Evolutionary conservation across 2,888 invertebrate species (phyloP).

Genomic region (Formica aserva): DNA sequence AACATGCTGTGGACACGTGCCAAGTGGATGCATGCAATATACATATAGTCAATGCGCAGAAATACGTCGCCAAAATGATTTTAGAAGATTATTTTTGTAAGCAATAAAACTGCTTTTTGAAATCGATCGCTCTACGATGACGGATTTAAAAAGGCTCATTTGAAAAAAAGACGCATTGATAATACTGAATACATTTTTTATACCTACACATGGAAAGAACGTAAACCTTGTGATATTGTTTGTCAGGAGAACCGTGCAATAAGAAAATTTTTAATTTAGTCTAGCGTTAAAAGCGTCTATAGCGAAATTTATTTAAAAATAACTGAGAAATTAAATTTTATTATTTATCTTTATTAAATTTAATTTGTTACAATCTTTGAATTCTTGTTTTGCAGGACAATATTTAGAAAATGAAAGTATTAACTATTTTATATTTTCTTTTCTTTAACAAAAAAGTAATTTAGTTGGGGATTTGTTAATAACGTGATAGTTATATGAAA

Average conservation of each 20-base stretch:
- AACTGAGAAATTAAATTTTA: not conserved
- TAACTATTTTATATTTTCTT: not conserved
- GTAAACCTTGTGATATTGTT: not conserved
- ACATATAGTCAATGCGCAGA: not conserved
- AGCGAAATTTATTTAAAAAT: not conserved
- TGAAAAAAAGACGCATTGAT: not conserved
- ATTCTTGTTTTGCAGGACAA: not conserved
- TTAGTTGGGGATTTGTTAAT: not conserved
- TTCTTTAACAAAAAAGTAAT: not conserved
- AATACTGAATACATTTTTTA: not conserved
- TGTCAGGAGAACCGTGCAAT: not conserved
- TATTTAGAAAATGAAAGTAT: not conserved
- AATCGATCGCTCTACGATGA: not conserved
- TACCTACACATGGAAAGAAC: not conserved
- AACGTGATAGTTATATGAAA: not conserved
- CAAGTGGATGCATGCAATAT: constrained; percentile 3
- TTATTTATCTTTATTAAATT: not conserved
- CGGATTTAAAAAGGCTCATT: not conserved
- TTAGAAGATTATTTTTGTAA: not conserved
- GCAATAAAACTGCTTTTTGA: not conserved
- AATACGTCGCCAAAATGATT: constrained; percentile 18
- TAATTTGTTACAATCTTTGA: not conserved
- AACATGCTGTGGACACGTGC: not conserved
- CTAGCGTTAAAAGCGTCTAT: not conserved
- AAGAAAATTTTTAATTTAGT: not conserved